Evolutionary conservation across 35 echinoderm and acorn worm species (phyloP), one percentile per base, ranked within the genome.

Genomic region (Diadema setosum): DNA sequence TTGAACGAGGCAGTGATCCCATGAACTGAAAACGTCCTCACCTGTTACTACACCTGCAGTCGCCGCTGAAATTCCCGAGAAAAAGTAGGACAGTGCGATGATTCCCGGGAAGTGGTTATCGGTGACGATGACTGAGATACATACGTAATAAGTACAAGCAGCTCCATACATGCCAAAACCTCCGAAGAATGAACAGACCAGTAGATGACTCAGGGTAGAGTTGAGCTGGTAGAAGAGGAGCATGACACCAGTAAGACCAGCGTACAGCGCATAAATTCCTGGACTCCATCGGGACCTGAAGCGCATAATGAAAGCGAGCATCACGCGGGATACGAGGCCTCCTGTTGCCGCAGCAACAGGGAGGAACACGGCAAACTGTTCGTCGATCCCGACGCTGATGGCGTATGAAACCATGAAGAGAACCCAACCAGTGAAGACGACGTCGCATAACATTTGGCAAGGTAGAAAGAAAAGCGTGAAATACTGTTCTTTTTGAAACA

Each of bases 381-480:
- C 18, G 37, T n/a, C 37, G 11, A 41, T 33, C 1, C 70, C 40
- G 43, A 78, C 39, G 37, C 43, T n/a, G 25, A 78, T 43, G 37
- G 70, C 70, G 39, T 78, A 78, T 16, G 70, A 78, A 3, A 78
- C 70, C 70, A 78, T 78, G 39, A 78, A 78, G 8, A 78, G 37
- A 41, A 40, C 70, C 70, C 70, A 78, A 4, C 70, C 70, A 23
- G 43, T 78, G 21, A 78, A 78, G 33, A 43, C 70, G 43, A 78
- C 37, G 70, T 78, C 70, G 6, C 37, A 43, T 41, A 78, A 14
- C 4, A 78, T 78, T 40, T 78, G 70, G 43, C 70, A 78, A 12
- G 70, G 70, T 24, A 78, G 39, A 40, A 78, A 78, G 24, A 78
- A 78, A 5, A 78, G 37, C 37, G 70, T n/a, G 43, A 78, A 78